Evolutionary conservation across 2,888 invertebrate genomes (phyloP).

Genomic region (Eristalis tenax): DNA sequence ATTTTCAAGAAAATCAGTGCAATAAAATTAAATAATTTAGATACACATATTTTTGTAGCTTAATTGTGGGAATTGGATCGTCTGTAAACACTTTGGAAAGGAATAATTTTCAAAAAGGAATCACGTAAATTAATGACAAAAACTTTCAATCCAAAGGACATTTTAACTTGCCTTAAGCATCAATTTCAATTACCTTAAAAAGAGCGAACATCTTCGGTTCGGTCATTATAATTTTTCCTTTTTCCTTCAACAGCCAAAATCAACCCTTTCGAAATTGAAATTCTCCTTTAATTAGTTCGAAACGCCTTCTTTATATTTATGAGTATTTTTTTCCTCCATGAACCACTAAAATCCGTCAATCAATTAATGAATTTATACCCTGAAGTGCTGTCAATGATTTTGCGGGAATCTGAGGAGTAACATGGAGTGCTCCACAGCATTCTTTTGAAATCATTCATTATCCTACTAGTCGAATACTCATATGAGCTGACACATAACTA

Average conservation of each 20-base stretch:
- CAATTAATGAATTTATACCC: constrained; percentile 53
- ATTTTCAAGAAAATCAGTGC: too few species aligned
- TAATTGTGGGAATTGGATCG: too few species aligned
- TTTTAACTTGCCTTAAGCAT: constrained; percentile 39
- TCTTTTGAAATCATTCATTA: background rate
- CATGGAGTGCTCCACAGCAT: background rate
- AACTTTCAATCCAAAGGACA: background rate
- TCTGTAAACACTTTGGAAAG: too few species aligned
- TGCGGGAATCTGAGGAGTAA: background rate
- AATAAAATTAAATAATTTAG: too few species aligned
- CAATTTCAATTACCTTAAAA: constrained; percentile 59
- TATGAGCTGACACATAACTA: constrained; percentile 26
- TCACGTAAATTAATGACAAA: background rate
- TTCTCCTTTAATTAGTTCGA: constrained; percentile 50
- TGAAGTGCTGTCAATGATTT: constrained; percentile 25
- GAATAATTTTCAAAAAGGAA: background rate
- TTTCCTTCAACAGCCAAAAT: background rate
- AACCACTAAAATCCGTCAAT: constrained; percentile 59
- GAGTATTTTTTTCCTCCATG: constrained; percentile 21
- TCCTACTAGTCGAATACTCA: background rate
- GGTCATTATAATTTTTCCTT: background rate
- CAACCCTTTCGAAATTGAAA: constrained; percentile 48
- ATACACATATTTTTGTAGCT: too few species aligned
- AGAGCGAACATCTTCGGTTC: constrained; percentile 15
- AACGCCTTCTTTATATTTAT: constrained; percentile 28